Percentiles rank a stretch among this genome's conserved stretches.
These are phyloP conservation scores for Ariopsis seemanni DNA, from an alignment of 2,113 vertebrate species.

Conservation along the genomic window DNA sequence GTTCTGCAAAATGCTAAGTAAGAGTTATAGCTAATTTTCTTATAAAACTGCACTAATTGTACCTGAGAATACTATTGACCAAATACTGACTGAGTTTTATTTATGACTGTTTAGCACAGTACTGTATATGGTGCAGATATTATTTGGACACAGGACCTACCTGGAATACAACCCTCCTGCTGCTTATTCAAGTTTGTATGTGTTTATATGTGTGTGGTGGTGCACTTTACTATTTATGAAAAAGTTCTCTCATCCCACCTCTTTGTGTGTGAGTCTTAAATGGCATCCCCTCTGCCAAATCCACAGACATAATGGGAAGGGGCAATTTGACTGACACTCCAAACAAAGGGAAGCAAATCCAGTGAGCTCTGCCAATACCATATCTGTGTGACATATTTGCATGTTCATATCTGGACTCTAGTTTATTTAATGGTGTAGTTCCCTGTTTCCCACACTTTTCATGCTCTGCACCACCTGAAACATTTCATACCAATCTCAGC, in stretches of 20 bases:
- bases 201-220: conserved; percentile 11
- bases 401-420: conserved; percentile 22
- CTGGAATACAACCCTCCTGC: neutral
- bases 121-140: conserved; percentile 30
- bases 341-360: conserved; percentile 46
- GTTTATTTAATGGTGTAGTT: conserved; percentile 31
- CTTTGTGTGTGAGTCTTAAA: conserved; percentile 7
- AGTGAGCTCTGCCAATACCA: conserved; percentile 14
- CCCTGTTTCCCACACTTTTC: neutral
- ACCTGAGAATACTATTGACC: no score
- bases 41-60: no score
- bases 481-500: conserved; percentile 37
- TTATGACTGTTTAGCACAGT: no score
- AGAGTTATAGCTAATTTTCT: no score
- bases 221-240: conserved; percentile 22
- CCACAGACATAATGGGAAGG: conserved; percentile 9
- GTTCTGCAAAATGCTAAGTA: no score
- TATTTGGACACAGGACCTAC: conserved; percentile 5
- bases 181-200: conserved; percentile 12
- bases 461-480: conserved; percentile 29
- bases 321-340: conserved; percentile 39
- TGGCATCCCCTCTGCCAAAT: conserved; percentile 27
- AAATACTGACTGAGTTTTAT: no score
- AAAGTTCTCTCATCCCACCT: conserved; percentile 7
- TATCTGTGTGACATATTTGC: neutral